Conservation (phyloP, 2,113 vertebrate species). For the Polypterus bichir region DNA sequence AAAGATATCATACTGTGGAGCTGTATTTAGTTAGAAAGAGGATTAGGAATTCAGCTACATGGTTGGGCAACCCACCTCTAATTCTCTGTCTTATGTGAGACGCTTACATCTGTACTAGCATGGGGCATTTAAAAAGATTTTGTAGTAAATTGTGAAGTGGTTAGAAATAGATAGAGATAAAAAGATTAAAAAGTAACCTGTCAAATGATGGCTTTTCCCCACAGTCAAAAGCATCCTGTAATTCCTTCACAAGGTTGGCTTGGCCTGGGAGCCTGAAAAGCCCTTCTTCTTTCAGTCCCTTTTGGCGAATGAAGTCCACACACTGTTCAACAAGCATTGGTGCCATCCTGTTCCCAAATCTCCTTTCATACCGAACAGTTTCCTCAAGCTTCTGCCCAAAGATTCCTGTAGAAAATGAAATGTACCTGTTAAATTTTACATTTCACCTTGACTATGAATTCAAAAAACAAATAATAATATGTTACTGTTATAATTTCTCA, state of each 20-base stretch:
- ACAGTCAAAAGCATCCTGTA: constrained; percentile 92
- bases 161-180: too few species aligned
- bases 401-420: constrained; percentile 59
- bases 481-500: too few species aligned
- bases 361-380: constrained; percentile 79
- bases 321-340: constrained; percentile 95
- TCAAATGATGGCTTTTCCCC: constrained; percentile 93
- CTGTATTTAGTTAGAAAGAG: too few species aligned
- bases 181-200: constrained; percentile 48
- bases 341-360: constrained; percentile 75
- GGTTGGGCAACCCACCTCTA: too few species aligned
- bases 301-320: constrained; percentile 83
- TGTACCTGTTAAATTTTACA: not conserved
- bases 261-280: constrained; percentile 87
- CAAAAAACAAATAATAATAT: too few species aligned
- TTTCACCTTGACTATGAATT: too few species aligned
- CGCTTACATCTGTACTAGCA: too few species aligned
- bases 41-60: too few species aligned
- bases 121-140: too few species aligned
- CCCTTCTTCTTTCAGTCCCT: constrained; percentile 83
- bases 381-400: constrained; percentile 96
- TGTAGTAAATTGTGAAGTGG: too few species aligned
- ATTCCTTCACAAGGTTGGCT: constrained; percentile 91
- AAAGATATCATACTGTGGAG: too few species aligned
- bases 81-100: too few species aligned